Evolutionary conservation across 2,888 invertebrate species (phyloP), one percentile per base, ranked within the genome.

Genomic region (Emmelina monodactyla): DNA sequence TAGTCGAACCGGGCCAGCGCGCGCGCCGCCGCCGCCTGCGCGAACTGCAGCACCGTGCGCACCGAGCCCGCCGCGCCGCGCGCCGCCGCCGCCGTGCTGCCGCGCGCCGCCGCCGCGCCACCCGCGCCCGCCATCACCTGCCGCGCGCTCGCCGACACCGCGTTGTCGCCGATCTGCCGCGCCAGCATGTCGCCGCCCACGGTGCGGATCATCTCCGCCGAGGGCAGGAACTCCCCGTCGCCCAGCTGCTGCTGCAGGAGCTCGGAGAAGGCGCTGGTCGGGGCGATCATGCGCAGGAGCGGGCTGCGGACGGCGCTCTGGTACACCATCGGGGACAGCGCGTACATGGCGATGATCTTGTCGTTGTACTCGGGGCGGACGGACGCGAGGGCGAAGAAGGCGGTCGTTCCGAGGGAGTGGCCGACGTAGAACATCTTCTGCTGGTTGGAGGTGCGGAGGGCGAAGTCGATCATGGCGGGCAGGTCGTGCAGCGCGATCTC

Each of bases 121-220:
- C 75, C 62, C 32, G 79, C 69, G 16, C 90, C 89, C 25, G 83
- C 73, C 38, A 87, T 64, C 13, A 87, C 64, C 55, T 87, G 86
- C 45, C 88, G 65, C 7, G 84, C 51, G 53, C 86, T 82, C 34
- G 83, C 71, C 54, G 88, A 88, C 3, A 88, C 49, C 22, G 69
- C 55, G 47, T 82, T 76, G 40, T 62, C 64, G 29, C 69, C 69
- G 41, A 67, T 59, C 40, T 61, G 58, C 4, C 59, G 57, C 40
- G 60, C 51, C 46, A 66, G 65, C 63, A 72, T 58, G 41, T 52
- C 51, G 11, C 76, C 76, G 11, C 78, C 78, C 35, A 65, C 42
- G 9, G 57, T 54, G 31, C 51, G 42, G 15, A 72, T 50, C 30
- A 69, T 28, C 35, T 66, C 64, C 39, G 51, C 49, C 49, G 40